These are phyloP conservation scores for Amphiprion ocellaris DNA, from an alignment of 2,113 vertebrate genomes.

Conservation along the genomic window DNA sequence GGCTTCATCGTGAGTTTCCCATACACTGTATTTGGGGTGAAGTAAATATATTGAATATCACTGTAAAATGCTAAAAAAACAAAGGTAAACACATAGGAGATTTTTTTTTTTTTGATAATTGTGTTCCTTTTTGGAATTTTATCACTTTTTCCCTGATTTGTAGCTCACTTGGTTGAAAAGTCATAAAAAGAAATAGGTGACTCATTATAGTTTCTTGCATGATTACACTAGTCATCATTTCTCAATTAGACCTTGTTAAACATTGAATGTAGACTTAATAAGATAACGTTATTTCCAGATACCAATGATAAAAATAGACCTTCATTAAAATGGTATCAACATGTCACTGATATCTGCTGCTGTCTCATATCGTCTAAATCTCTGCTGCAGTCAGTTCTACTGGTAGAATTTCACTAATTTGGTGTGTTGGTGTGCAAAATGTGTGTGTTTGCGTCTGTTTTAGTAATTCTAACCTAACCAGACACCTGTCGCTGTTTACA, in stretches of 20 bases:
- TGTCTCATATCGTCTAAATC: background rate
- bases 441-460: constrained; percentile 24
- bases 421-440: constrained; percentile 36
- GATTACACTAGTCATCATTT: background rate
- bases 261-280: constrained; percentile 8
- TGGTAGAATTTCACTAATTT: constrained; percentile 24
- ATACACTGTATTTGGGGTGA: no score
- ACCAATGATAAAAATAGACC: background rate
- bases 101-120: no score
- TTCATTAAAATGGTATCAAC: background rate
- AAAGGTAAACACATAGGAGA: no score
- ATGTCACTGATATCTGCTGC: background rate
- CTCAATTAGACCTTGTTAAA: constrained; percentile 19
- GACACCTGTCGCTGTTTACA: constrained; percentile 81
- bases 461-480: constrained; percentile 59
- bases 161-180: background rate
- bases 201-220: background rate
- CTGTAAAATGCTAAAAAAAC: background rate
- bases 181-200: background rate
- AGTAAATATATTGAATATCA: no score
- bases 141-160: background rate
- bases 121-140: background rate
- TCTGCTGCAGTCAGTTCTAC: background rate
- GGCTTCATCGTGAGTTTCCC: no score
- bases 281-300: background rate